Percentiles rank a stretch among this genome's conserved stretches.
Conservation (phyloP, 2,797 vertebrate species). For the Eurystomus glaucurus region DNA sequence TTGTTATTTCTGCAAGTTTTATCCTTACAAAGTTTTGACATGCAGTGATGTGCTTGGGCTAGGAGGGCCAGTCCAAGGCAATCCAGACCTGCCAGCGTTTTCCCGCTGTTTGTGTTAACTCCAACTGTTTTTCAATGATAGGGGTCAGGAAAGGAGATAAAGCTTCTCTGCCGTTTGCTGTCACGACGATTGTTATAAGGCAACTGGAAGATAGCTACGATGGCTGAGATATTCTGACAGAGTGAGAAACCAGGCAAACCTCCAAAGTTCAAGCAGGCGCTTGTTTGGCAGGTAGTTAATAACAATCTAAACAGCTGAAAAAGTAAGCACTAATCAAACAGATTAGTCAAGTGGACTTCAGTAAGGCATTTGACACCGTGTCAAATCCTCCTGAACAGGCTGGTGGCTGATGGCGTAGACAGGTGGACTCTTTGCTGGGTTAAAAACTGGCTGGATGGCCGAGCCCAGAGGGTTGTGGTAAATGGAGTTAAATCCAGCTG, state of each 20-base stretch:
- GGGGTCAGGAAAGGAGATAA: neutral
- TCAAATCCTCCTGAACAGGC: too few relatives aligned
- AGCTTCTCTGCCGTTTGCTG: neutral
- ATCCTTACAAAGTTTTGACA: neutral
- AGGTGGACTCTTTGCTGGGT: too few relatives aligned
- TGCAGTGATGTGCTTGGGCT: neutral
- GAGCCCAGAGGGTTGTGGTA: too few relatives aligned
- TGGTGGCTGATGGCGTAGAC: too few relatives aligned
- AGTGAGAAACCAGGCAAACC: neutral
- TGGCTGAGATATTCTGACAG: neutral
- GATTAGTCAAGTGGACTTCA: neutral
- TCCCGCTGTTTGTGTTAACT: neutral
- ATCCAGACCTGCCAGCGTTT: neutral
- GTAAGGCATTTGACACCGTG: too few relatives aligned
- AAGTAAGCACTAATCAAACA: neutral
- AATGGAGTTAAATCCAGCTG: too few relatives aligned
- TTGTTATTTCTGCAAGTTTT: neutral
- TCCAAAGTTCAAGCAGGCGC: neutral
- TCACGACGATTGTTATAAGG: neutral
- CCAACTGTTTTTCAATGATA: fast-evolving
- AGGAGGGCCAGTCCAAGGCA: neutral
- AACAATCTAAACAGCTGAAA: neutral
- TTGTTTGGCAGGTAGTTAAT: neutral
- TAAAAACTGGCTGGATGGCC: too few relatives aligned
- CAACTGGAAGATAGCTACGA: neutral